A percentile compares a stretch with the other conserved stretches of the same genome.
These are phyloP conservation scores for Camponotus floridanus DNA, from an alignment of 1,140 invertebrate genomes.

Conservation along the genomic window DNA sequence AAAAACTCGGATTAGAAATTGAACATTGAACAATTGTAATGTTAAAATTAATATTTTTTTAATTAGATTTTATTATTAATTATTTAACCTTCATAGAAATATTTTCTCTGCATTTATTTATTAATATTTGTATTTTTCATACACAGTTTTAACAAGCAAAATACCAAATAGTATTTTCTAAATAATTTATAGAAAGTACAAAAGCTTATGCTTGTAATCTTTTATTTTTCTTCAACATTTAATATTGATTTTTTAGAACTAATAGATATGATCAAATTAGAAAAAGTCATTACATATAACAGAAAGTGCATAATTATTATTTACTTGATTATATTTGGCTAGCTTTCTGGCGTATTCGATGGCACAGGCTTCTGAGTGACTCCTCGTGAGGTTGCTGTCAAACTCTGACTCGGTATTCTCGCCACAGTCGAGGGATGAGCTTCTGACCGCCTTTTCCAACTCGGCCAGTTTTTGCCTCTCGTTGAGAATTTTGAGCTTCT, in stretches of 20 bases:
- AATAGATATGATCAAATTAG: not conserved
- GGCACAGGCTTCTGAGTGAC: slow-evolving; percentile 88
- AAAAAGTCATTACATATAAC: not conserved
- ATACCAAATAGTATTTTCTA: too few relatives aligned
- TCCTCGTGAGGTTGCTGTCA: slow-evolving; percentile 87
- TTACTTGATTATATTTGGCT: slow-evolving; percentile 82
- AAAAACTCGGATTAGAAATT: not conserved
- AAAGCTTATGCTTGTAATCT: not conserved
- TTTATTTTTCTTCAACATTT: not conserved
- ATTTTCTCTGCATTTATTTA: not conserved
- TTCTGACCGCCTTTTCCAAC: slow-evolving; percentile 91
- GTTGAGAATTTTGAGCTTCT: slow-evolving; percentile 95
- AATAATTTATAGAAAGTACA: too few relatives aligned
- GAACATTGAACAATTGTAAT: not conserved
- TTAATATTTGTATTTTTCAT: too few relatives aligned
- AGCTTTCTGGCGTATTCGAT: slow-evolving; percentile 84
- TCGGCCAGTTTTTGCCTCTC: slow-evolving; percentile 95
- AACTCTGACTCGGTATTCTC: slow-evolving; percentile 87
- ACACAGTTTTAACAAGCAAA: too few relatives aligned
- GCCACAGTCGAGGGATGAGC: slow-evolving; percentile 92
- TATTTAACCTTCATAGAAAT: not conserved
- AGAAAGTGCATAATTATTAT: not conserved
- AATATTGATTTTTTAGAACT: not conserved
- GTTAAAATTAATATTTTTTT: not conserved
- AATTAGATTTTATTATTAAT: not conserved